Conservation (phyloP, 2,113 vertebrate species). For the Melanostigma gelatinosum region DNA sequence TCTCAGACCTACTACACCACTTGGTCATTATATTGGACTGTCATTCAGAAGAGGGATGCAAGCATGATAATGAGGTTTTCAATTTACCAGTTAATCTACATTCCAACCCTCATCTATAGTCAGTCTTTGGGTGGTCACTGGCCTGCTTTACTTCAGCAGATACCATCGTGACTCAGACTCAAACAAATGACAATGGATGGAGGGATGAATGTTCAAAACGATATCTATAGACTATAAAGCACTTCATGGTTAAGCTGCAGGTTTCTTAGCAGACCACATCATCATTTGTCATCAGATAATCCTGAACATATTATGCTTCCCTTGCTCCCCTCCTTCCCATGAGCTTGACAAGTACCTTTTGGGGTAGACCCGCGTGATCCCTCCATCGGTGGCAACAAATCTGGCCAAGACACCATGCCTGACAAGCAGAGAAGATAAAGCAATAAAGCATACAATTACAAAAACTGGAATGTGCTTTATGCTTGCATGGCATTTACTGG, state of each 20-base stretch:
- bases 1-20: neutral
- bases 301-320: slow-evolving; percentile 32
- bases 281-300: slow-evolving; percentile 39
- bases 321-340: neutral
- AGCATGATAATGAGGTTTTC: neutral
- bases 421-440: slow-evolving; percentile 55
- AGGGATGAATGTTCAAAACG: slow-evolving; percentile 9
- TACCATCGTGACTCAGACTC: neutral
- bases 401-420: slow-evolving; percentile 86
- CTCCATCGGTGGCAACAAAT: slow-evolving; percentile 96
- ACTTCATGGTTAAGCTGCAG: neutral
- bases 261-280: slow-evolving; percentile 27
- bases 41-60: too few species aligned
- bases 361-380: slow-evolving; percentile 95
- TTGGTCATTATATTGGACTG: neutral
- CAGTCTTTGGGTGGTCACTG: neutral
- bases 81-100: neutral
- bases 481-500: slow-evolving; percentile 49
- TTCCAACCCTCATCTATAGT: too few species aligned
- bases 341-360: slow-evolving; percentile 85
- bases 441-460: slow-evolving; percentile 46
- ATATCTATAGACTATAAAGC: slow-evolving; percentile 6
- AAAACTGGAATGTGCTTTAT: slow-evolving; percentile 52
- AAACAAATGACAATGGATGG: neutral
- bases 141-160: neutral